Percentiles rank a stretch among this genome's conserved stretches.
phyloP scores from a whole-genome alignment of 1,140 invertebrate species.

The Dinothrombium tinctorium region DNA sequence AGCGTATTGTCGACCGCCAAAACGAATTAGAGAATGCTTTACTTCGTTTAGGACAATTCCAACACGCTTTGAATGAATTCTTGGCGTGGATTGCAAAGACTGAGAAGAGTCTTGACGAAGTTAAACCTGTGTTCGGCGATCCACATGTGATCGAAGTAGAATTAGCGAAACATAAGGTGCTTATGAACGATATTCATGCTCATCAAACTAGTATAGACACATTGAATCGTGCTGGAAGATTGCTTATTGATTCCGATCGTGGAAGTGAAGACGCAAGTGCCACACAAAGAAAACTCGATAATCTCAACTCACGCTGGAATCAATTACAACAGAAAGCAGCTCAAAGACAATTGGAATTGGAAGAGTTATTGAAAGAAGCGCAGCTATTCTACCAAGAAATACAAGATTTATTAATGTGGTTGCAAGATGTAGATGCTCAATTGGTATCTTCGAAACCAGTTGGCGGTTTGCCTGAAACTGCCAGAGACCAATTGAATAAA shows the following conservation, averaged over 20 bases:
- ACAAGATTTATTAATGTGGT: slow-evolving; percentile 73
- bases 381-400: slow-evolving; percentile 81
- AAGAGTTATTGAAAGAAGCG: slow-evolving; percentile 66
- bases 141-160: slow-evolving; percentile 89
- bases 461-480: slow-evolving; percentile 87
- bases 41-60: slow-evolving; percentile 81
- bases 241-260: slow-evolving; percentile 65
- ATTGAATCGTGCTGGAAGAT: slow-evolving; percentile 62
- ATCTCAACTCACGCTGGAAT: slow-evolving; percentile 71
- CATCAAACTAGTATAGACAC: slow-evolving; percentile 90
- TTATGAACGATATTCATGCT: slow-evolving; percentile 89
- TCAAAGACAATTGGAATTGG: slow-evolving; percentile 59
- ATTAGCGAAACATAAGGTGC: slow-evolving; percentile 76
- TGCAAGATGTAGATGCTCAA: slow-evolving; percentile 75
- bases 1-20: slow-evolving; percentile 70
- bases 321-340: slow-evolving; percentile 61
- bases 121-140: slow-evolving; percentile 58
- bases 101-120: slow-evolving; percentile 53
- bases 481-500: slow-evolving; percentile 77
- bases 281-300: slow-evolving; percentile 64
- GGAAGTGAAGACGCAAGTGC: slow-evolving; percentile 58
- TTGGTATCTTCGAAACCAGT: slow-evolving; percentile 83
- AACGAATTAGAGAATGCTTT: slow-evolving; percentile 75
- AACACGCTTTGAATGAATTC: slow-evolving; percentile 80
- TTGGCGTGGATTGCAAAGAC: slow-evolving; percentile 80